Percentiles rank a stretch among this genome's conserved stretches.
Evolutionary conservation across 2,113 vertebrate species (phyloP).

Genomic region (Pseudopodoces humilis): DNA sequence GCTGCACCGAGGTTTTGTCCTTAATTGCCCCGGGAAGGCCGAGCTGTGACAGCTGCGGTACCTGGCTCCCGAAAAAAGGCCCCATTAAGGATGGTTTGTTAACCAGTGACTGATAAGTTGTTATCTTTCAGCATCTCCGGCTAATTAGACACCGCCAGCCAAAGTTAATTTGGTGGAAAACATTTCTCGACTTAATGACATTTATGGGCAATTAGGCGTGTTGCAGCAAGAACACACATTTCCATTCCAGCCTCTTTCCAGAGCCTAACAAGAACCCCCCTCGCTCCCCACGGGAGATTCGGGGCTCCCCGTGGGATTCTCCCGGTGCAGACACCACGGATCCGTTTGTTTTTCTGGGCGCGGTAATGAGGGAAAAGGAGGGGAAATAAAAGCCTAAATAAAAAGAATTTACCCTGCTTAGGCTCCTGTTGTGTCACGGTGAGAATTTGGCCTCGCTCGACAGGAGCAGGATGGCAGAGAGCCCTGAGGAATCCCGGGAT

Average conservation of each 20-base stretch:
- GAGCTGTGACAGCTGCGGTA: slow-evolving; percentile 55
- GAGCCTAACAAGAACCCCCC: slow-evolving; percentile 67
- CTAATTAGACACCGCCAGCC: slow-evolving; percentile 80
- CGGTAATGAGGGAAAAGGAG: slow-evolving; percentile 66
- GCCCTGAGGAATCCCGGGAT: not conserved
- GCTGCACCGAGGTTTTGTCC: slow-evolving; percentile 23
- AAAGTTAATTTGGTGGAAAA: slow-evolving; percentile 85
- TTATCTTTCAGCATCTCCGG: slow-evolving; percentile 71
- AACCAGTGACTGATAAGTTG: slow-evolving; percentile 67
- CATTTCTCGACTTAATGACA: slow-evolving; percentile 83
- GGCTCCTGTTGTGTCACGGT: not conserved
- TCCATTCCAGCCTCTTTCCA: slow-evolving; percentile 59
- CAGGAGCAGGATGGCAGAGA: rapidly evolving
- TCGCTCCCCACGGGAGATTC: slow-evolving; percentile 56
- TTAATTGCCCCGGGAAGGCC: slow-evolving; percentile 58
- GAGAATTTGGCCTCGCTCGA: not conserved
- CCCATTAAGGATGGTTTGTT: slow-evolving; percentile 65
- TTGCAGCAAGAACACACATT: slow-evolving; percentile 50
- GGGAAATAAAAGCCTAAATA: not conserved
- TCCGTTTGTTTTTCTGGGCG: slow-evolving; percentile 68
- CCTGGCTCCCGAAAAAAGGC: slow-evolving; percentile 61
- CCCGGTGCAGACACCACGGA: slow-evolving; percentile 33
- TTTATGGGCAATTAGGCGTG: slow-evolving; percentile 82
- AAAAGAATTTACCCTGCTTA: not conserved
- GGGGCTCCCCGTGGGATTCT: slow-evolving; percentile 61